Percentiles rank a stretch among this genome's conserved stretches.
Evolutionary conservation across 1,140 invertebrate species (phyloP).

Genomic region (Cydia pomonella): DNA sequence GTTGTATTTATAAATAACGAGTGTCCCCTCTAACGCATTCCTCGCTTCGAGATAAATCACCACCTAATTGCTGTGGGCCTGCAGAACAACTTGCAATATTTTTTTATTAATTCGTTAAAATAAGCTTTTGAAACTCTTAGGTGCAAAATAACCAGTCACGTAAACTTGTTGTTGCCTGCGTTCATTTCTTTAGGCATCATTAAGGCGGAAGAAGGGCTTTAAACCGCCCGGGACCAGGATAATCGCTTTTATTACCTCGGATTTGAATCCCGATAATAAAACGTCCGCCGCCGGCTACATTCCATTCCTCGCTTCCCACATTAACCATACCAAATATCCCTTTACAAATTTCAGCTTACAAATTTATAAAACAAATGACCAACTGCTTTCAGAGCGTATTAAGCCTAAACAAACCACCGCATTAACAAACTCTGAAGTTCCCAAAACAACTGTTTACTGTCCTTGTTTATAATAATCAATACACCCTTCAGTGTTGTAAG

Average conservation of each 20-base stretch:
- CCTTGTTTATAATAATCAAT: constrained; percentile 32
- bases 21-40: not conserved
- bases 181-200: constrained; percentile 19
- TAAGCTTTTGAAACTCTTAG: not conserved
- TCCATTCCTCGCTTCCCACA: constrained; percentile 4
- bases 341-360: not conserved
- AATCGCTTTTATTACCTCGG: constrained; percentile 21
- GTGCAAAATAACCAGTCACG: constrained; percentile 3
- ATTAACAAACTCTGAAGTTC: constrained; percentile 2
- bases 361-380: constrained; percentile 13
- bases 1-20: constrained; percentile 11
- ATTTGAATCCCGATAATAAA: constrained; percentile 27
- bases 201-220: not conserved
- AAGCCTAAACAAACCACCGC: constrained; percentile 20
- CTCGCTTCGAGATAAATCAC: constrained; percentile 24
- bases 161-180: constrained; percentile 14
- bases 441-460: constrained; percentile 28
- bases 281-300: constrained; percentile 12
- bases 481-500: constrained; percentile 18
- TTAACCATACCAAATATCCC: not conserved
- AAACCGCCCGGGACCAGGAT: constrained; percentile 7
- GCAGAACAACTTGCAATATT: not conserved
- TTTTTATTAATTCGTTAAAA: not conserved
- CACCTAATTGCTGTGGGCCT: not conserved
- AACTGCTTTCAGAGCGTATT: constrained; percentile 17